Evolutionary conservation across 2,888 invertebrate species (phyloP).

Genomic region (Neria commutata): DNA sequence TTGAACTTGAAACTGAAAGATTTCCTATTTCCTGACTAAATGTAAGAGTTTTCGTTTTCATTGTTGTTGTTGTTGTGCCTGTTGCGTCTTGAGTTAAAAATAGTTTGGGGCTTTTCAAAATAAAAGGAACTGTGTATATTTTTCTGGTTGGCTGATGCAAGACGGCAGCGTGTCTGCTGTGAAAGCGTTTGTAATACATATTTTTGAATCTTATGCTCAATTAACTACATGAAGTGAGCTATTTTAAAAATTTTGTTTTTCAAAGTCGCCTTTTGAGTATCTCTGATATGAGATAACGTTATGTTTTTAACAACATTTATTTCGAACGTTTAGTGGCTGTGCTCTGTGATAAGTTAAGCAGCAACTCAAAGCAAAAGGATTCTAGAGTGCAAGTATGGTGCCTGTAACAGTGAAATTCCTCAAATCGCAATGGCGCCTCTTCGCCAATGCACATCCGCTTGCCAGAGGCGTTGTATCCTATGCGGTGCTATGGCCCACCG

Average conservation of each 20-base stretch:
- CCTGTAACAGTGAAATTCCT: slow-evolving; percentile 29
- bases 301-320: neutral
- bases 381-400: slow-evolving; percentile 23
- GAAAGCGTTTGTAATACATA: neutral
- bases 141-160: neutral
- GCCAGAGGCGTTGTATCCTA: slow-evolving; percentile 71
- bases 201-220: neutral
- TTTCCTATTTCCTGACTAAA: slow-evolving; percentile 3
- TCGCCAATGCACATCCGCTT: slow-evolving; percentile 54
- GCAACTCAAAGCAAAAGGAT: slow-evolving; percentile 2
- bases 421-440: slow-evolving; percentile 31
- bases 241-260: neutral
- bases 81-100: neutral
- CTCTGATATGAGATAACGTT: neutral
- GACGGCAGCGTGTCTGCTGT: neutral
- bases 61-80: no score
- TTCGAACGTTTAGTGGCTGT: slow-evolving; percentile 8
- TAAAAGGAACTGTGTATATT: neutral
- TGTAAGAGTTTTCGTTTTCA: neutral
- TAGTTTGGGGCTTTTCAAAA: neutral
- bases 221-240: no score
- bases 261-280: neutral
- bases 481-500: slow-evolving; percentile 73
- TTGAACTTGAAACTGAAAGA: slow-evolving; percentile 10
- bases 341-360: neutral